These are phyloP conservation scores for Drepana falcataria DNA, from an alignment of 2,888 invertebrate genomes.

Conservation along the genomic window DNA sequence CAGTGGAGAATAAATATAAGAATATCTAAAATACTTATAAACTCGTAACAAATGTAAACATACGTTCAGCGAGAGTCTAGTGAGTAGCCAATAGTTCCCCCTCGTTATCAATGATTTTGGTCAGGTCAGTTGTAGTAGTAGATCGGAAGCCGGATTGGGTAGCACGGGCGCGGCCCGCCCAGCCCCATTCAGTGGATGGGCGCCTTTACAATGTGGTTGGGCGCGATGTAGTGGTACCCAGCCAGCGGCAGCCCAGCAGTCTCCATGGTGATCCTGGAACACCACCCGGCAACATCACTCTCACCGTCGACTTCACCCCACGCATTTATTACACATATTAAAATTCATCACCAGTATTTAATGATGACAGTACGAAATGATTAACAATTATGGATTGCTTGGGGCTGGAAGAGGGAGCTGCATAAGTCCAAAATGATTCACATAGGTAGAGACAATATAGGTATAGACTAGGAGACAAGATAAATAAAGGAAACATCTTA, in stretches of 20 bases:
- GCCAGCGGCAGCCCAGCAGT: slow-evolving; percentile 94
- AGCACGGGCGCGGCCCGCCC: slow-evolving; percentile 55
- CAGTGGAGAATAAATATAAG: slow-evolving; percentile 82
- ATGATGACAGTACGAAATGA: slow-evolving; percentile 7
- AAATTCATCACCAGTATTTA: neutral
- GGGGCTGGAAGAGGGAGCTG: slow-evolving; percentile 38
- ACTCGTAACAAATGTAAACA: slow-evolving; percentile 79
- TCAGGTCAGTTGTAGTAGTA: slow-evolving; percentile 64
- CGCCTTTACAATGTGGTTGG: slow-evolving; percentile 95
- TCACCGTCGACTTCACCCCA: neutral
- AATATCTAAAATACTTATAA: slow-evolving; percentile 84
- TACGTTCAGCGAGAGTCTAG: slow-evolving; percentile 61
- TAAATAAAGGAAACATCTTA: slow-evolving; percentile 74
- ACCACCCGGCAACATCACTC: slow-evolving; percentile 4
- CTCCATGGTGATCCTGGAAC: slow-evolving; percentile 96
- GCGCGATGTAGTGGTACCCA: slow-evolving; percentile 94
- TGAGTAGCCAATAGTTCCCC: slow-evolving; percentile 57
- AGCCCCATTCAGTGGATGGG: slow-evolving; percentile 88
- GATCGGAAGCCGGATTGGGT: slow-evolving; percentile 63
- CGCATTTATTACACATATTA: slow-evolving; percentile 9
- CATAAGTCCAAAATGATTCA: slow-evolving; percentile 5
- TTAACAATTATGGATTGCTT: slow-evolving; percentile 24
- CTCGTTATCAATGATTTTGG: slow-evolving; percentile 45
- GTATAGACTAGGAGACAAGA: slow-evolving; percentile 64
- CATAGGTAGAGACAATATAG: slow-evolving; percentile 17